phyloP scores from a whole-genome alignment of 2,888 invertebrate genomes.

The Patella pellucida region DNA sequence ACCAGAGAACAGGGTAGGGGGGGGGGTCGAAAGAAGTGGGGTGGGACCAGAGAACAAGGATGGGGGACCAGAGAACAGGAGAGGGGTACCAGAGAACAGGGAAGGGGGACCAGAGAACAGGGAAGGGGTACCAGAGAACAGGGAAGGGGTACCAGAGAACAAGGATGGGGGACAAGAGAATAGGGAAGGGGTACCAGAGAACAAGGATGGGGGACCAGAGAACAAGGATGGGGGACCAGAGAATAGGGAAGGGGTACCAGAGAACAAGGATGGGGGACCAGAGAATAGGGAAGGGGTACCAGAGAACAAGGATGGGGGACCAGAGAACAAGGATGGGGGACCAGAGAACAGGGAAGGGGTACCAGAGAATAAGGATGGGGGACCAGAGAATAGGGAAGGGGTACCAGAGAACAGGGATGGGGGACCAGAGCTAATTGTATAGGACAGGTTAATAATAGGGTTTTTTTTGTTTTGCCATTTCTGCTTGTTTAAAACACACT shows the following conservation, averaged over 20 bases:
- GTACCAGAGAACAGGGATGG: not conserved
- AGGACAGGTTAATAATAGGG: no score
- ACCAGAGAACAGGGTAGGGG: not conserved
- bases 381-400: not conserved
- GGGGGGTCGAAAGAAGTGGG: not conserved
- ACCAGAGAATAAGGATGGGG: not conserved
- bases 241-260: no score
- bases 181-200: not conserved
- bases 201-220: slow-evolving; percentile 13
- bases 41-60: not conserved
- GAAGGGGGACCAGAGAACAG: not conserved
- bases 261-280: no score
- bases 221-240: not conserved
- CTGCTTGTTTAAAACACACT: no score
- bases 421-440: no score
- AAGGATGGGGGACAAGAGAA: not conserved
- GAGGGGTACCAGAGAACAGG: not conserved
- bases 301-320: no score
- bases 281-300: no score
- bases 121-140: not conserved
- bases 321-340: not conserved
- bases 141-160: no score
- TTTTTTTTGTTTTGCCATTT: no score
- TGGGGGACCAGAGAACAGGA: not conserved
- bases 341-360: slow-evolving; percentile 7